Percentiles rank a stretch among this genome's conserved stretches.
phyloP scores from a whole-genome alignment of 2,888 invertebrate genomes.

The Autographa gamma region DNA sequence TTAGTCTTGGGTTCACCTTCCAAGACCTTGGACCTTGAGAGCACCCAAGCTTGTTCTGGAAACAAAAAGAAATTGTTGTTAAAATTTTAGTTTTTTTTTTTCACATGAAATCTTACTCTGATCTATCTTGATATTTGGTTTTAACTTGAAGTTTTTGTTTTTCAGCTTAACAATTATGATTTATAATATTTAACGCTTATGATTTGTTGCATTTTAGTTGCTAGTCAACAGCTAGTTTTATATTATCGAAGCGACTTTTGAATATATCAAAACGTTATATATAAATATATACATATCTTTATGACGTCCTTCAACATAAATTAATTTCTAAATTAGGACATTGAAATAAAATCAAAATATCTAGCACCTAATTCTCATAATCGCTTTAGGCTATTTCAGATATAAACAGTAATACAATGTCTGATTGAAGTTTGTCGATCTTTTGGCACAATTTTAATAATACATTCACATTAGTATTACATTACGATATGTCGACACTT shows the following conservation, averaged over 20 bases:
- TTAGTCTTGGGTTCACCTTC: constrained; percentile 76
- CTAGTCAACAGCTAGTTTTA: too few species aligned
- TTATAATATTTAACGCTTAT: too few species aligned
- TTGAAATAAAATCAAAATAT: not conserved
- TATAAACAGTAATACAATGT: not conserved
- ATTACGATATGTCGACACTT: not conserved
- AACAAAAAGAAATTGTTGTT: constrained; percentile 35
- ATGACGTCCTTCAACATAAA: not conserved
- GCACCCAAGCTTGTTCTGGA: constrained; percentile 78
- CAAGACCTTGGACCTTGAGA: constrained; percentile 75
- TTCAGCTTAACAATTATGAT: too few species aligned
- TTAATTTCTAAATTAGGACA: not conserved
- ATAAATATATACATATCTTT: not conserved
- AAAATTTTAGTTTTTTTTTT: not conserved
- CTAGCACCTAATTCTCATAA: not conserved
- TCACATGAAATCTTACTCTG: too few species aligned
- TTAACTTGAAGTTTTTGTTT: too few species aligned
- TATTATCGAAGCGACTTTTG: too few species aligned
- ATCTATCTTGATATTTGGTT: too few species aligned
- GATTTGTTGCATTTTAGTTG: too few species aligned
- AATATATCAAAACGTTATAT: too few species aligned
- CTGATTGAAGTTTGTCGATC: not conserved
- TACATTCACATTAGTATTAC: too few species aligned
- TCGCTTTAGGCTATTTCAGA: not conserved
- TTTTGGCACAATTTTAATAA: not conserved